Evolutionary conservation across 2,888 invertebrate genomes (phyloP), one percentile per base, ranked within the genome.

Genomic region (Eupelmus urozonus): DNA sequence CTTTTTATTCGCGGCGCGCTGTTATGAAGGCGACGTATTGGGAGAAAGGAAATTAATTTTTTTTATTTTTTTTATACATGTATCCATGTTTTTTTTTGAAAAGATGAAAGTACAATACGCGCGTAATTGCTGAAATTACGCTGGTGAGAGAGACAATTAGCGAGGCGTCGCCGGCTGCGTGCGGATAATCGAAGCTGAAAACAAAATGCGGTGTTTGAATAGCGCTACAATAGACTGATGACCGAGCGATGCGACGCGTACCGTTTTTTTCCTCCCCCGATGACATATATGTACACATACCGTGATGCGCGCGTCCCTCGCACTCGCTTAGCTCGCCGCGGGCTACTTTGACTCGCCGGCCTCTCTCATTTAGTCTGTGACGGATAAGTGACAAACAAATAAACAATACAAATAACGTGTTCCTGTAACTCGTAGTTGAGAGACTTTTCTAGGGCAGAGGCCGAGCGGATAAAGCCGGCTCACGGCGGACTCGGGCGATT

Each of bases 191-290:
- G 42, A 42, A 62, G 18, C 23, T 23, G 53, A 40, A 25, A 67
- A 9, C 27, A 7, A 40, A 57, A 45, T 2, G 2, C 45, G 13
- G 45, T 16, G 69, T 62, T 69, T 57, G 63, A 71, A 49, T 76
- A 29, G 34, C 67, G 69, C 57, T 45, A 69, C 67, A 69, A 62
- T 73, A 78, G 73, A 78, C 73, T 78, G 78, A 78, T 55, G 73
- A 69, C 55, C 73, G 72, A 77, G 66, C 67, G 62, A 72, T 62
- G 77, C 72, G 72, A 72, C 77, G 77, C 67, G 67, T 45, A 72
- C 67, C 40, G 59, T 67, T 42, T 67, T 66, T 27, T 25, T 27
- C 49, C 73, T 9, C 67, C 59, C 62, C 62, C 55, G 51, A 27
- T 7, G 40, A 3, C 34, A 65, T 60, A 60, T 40, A 62, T 55